A percentile compares a stretch with the other conserved stretches of the same genome.
These are phyloP conservation scores for Platynereis dumerilii DNA, from an alignment of 2,888 invertebrate species.

Conservation along the genomic window DNA sequence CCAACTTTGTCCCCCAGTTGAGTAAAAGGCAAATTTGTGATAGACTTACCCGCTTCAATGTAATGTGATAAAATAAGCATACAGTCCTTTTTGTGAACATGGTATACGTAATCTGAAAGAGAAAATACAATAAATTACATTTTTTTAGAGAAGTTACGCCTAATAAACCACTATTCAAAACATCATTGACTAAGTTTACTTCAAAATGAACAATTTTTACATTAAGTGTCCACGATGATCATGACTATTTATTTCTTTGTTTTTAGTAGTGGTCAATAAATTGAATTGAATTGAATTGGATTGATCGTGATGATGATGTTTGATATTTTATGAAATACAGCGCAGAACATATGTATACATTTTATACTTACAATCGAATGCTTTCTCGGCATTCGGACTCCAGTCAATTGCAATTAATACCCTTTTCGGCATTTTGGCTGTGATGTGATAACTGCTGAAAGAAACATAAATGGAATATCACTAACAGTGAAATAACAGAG, in stretches of 20 bases:
- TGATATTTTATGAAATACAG: too few species aligned
- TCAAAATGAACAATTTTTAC: not conserved
- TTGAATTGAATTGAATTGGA: not conserved
- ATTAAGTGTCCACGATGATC: not conserved
- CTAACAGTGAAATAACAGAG: too few species aligned
- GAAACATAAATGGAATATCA: too few species aligned
- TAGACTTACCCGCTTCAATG: slow-evolving; percentile 35
- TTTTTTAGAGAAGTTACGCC: too few species aligned
- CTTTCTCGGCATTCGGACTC: slow-evolving; percentile 39
- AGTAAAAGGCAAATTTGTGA: too few species aligned
- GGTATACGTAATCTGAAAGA: slow-evolving; percentile 33
- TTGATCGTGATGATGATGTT: too few species aligned
- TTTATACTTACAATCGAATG: slow-evolving; percentile 36
- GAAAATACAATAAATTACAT: too few species aligned
- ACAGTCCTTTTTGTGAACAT: slow-evolving; percentile 31
- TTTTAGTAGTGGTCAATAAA: not conserved
- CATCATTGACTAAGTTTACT: not conserved
- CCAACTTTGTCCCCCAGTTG: too few species aligned
- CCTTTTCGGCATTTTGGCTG: slow-evolving; percentile 25
- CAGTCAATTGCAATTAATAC: slow-evolving; percentile 39
- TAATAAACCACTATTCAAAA: not conserved
- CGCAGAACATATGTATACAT: too few species aligned
- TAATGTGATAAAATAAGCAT: slow-evolving; percentile 31
- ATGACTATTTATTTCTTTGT: not conserved
- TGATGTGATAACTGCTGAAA: too few species aligned